Conservation (phyloP, 1,140 invertebrate genomes). For the Solenopsis invicta region DNA sequence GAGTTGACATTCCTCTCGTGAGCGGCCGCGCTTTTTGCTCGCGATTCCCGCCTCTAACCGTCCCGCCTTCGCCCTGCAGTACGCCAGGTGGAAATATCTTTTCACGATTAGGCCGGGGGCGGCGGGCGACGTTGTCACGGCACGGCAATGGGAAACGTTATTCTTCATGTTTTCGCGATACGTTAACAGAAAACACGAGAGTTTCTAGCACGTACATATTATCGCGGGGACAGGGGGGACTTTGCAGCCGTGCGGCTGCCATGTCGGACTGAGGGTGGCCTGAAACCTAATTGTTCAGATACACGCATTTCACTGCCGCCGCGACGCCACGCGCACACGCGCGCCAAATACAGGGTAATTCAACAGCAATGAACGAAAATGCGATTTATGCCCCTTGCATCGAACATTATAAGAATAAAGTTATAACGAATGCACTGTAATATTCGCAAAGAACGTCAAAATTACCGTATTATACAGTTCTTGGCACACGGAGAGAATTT, state of each 20-base stretch:
- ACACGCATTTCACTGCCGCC: constrained; percentile 79
- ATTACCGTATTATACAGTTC: background rate
- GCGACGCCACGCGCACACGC: constrained; percentile 32
- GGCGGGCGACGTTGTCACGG: constrained; percentile 69
- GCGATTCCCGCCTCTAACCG: background rate
- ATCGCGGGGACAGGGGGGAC: constrained; percentile 60
- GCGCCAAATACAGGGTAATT: constrained; percentile 32
- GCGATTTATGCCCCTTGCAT: background rate
- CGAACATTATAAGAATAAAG: background rate
- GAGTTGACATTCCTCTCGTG: constrained; percentile 65
- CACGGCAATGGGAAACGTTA: constrained; percentile 77
- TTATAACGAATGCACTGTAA: background rate
- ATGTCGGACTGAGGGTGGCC: constrained; percentile 63
- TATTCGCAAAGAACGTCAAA: background rate
- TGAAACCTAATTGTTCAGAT: constrained; percentile 82
- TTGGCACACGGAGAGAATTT: no score
- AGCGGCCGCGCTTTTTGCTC: constrained; percentile 50
- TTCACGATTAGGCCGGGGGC: constrained; percentile 68
- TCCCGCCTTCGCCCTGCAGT: background rate
- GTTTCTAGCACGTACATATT: constrained; percentile 78
- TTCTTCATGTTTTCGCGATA: constrained; percentile 79
- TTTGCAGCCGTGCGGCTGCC: constrained; percentile 33
- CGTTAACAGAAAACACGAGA: constrained; percentile 79
- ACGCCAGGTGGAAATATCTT: constrained; percentile 75
- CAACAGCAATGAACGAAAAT: constrained; percentile 6